These are phyloP conservation scores for Brenthis hecate DNA, from an alignment of 2,888 invertebrate species.

Conservation along the genomic window DNA sequence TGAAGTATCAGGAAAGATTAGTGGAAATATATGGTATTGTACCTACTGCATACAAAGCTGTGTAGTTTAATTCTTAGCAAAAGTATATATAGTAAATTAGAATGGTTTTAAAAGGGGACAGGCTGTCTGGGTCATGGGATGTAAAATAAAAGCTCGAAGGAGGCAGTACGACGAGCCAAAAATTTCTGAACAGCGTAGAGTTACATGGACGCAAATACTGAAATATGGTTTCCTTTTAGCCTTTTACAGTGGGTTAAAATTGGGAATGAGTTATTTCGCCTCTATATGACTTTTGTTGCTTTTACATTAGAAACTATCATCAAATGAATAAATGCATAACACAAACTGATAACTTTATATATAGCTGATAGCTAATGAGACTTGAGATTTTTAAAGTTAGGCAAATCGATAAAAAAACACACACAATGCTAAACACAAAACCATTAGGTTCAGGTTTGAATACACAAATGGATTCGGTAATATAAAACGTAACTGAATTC, in stretches of 20 bases:
- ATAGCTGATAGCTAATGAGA: too few relatives aligned
- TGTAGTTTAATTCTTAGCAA: neutral
- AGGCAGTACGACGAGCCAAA: slow-evolving; percentile 31
- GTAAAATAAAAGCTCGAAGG: slow-evolving; percentile 28
- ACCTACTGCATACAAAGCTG: neutral
- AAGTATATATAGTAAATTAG: slow-evolving; percentile 9
- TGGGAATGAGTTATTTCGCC: slow-evolving; percentile 2
- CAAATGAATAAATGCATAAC: too few relatives aligned
- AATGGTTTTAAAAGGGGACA: slow-evolving; percentile 27
- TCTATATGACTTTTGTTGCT: neutral
- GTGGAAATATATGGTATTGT: too few relatives aligned
- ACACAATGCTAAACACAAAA: too few relatives aligned
- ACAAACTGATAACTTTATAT: too few relatives aligned
- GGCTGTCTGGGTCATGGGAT: slow-evolving; percentile 35
- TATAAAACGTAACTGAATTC: too few relatives aligned
- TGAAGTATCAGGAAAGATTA: too few relatives aligned
- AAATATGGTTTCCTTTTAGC: slow-evolving; percentile 26
- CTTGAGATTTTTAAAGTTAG: too few relatives aligned
- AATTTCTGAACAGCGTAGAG: slow-evolving; percentile 17
- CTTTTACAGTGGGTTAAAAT: slow-evolving; percentile 15
- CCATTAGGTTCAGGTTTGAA: too few relatives aligned
- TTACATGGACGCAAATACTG: slow-evolving; percentile 23
- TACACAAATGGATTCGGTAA: too few relatives aligned
- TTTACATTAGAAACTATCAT: neutral
- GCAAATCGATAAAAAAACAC: too few relatives aligned